A percentile compares a stretch with the other conserved stretches of the same genome.
phyloP scores from a whole-genome alignment of 2,113 vertebrate species.

The Cyprinus carpio region DNA sequence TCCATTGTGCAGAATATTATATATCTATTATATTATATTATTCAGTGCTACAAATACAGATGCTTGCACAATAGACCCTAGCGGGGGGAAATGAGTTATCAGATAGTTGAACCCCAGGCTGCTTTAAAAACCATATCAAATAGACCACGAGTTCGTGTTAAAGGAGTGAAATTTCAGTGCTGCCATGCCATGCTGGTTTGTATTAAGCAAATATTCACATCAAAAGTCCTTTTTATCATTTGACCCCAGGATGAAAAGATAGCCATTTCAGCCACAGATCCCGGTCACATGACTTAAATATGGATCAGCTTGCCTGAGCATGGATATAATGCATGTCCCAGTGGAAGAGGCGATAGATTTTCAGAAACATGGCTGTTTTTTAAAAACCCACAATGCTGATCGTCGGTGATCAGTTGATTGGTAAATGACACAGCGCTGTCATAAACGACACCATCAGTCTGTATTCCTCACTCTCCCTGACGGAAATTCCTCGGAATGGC shows the following conservation, averaged over 20 bases:
- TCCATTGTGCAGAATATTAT: no score
- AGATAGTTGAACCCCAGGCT: no score
- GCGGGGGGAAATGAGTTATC: no score
- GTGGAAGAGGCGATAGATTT: background rate
- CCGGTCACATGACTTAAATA: background rate
- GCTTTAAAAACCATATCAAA: background rate
- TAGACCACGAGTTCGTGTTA: background rate
- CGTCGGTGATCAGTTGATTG: slow-evolving; percentile 11
- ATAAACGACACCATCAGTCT: slow-evolving; percentile 34
- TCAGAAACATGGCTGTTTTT: background rate
- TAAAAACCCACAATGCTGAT: background rate
- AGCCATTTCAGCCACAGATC: background rate
- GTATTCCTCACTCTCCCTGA: slow-evolving; percentile 29
- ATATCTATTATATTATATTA: no score
- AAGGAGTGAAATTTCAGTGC: background rate
- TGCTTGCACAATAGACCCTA: background rate
- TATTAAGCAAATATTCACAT: background rate
- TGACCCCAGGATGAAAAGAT: background rate
- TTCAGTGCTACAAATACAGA: no score
- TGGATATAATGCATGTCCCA: background rate
- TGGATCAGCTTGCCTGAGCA: background rate
- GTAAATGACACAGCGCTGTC: slow-evolving; percentile 7
- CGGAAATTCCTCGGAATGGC: slow-evolving; percentile 40
- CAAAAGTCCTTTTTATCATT: background rate
- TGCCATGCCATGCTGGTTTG: background rate